Evolutionary conservation across 2,113 vertebrate species (phyloP).

Genomic region (Corydoras sp.): DNA sequence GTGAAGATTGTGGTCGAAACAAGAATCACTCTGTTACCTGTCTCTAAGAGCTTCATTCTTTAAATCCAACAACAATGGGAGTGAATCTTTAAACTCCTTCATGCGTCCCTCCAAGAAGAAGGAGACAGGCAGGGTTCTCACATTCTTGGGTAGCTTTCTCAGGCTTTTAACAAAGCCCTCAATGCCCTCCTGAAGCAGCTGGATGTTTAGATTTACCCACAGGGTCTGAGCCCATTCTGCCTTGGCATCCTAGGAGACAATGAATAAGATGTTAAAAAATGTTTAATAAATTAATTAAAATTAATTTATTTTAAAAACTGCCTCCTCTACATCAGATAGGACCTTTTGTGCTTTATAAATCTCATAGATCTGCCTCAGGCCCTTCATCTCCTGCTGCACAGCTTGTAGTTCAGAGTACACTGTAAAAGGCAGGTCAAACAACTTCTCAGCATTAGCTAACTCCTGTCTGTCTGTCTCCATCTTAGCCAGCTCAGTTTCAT

Average conservation of each 20-base stretch:
- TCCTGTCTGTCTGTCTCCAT: slow-evolving; percentile 67
- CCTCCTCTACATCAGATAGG: neutral
- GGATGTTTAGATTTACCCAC: slow-evolving; percentile 84
- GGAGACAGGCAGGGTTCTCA: slow-evolving; percentile 67
- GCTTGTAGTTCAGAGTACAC: slow-evolving; percentile 70
- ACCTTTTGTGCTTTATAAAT: slow-evolving; percentile 78
- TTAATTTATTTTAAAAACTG: too few relatives aligned
- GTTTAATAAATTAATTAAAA: too few relatives aligned
- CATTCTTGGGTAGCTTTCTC: slow-evolving; percentile 73
- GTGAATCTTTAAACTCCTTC: slow-evolving; percentile 87
- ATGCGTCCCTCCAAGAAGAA: slow-evolving; percentile 76
- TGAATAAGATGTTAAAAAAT: neutral
- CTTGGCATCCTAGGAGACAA: slow-evolving; percentile 72
- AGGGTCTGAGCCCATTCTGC: slow-evolving; percentile 87
- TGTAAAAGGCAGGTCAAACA: slow-evolving; percentile 78
- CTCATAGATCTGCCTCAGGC: slow-evolving; percentile 75
- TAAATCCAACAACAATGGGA: slow-evolving; percentile 87
- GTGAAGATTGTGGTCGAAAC: too few relatives aligned
- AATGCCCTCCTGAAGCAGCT: slow-evolving; percentile 80
- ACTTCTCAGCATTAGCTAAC: slow-evolving; percentile 78
- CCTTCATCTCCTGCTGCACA: slow-evolving; percentile 78
- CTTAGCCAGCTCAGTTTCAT: slow-evolving; percentile 70
- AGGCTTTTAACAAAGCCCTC: slow-evolving; percentile 75
- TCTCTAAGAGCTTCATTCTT: slow-evolving; percentile 89
- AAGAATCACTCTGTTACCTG: slow-evolving; percentile 61